Base-by-base conservation (phyloP, 2,888 invertebrate species). In the Prosapia bicincta region DNA sequence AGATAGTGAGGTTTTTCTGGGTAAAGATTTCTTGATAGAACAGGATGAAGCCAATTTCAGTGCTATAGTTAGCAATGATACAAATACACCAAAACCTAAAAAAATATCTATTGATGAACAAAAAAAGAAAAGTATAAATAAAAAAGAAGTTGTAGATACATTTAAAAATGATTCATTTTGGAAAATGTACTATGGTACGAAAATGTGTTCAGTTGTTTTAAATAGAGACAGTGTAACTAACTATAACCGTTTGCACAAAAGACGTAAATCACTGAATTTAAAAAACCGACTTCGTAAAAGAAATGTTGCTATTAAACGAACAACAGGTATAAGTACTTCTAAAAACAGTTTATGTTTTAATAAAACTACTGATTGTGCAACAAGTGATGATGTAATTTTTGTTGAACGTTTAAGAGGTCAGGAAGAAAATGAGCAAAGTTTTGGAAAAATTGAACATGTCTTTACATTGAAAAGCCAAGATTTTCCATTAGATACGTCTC, bases 1-100 rank as follows among this genome's bases (percentile, higher is more conserved):
- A 30, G 74, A 74, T 69, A 54, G 54, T 54, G 54, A 54, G 20
- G 54, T 54, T 20, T 54, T 54, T 20, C 54, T 54, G n/a, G 20
- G 20, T 20, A 54, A 54, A 54, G 54, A 54, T 20, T 54, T 54
- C 20, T 54, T 20, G 6, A 20, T 20, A 20, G 54, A 54, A 54
- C 54, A 54, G 20, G 1, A 20, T n/a, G 54, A 54, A 20, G 20
- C n/a, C 3, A 20, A 1, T 20, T 20, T 54, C 54, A 54, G 20
- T 54, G n/a, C 13, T 9, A 2, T 20, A 20, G 7, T 13, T 20
- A 54, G 20, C 13, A 20, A 10, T 20, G 54, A 54, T 20, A 2
- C 20, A 20, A 20, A 13, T 54, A 54, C 3, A 13, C 2, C 38
- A 54, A 54, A 54, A 54, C n/a, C n/a, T 3, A 54, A 54, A 54